Percentiles rank a stretch among this genome's conserved stretches.
Evolutionary conservation across 2,797 vertebrate species (phyloP).

Genomic region (Xenopus petersii): DNA sequence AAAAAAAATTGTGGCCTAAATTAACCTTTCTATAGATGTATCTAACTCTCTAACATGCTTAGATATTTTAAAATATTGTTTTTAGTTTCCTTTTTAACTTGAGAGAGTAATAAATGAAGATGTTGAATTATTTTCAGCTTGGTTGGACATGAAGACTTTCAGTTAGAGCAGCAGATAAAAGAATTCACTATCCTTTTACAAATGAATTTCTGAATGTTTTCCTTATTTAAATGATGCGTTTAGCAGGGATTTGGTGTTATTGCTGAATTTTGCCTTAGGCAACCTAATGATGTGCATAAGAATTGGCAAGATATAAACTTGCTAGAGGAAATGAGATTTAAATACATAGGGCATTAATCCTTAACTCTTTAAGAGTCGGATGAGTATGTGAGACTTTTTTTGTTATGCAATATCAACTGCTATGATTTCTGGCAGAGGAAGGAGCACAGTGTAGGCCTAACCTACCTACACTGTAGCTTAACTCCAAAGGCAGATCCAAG

Average conservation of each 20-base stretch:
- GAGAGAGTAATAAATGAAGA: neutral
- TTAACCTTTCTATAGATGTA: no score
- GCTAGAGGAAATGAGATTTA: conserved; percentile 48
- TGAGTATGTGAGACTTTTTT: no score
- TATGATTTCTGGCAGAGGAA: no score
- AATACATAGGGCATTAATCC: conserved; percentile 26
- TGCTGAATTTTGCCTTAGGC: conserved; percentile 23
- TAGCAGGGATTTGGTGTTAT: conserved; percentile 33
- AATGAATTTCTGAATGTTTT: conserved; percentile 28
- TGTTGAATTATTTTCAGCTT: conserved; percentile 13
- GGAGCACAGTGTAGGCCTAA: no score
- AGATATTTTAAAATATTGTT: no score
- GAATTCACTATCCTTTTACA: neutral
- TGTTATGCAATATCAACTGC: no score
- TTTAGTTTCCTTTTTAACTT: neutral
- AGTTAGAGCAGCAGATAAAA: conserved; percentile 1
- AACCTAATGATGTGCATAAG: conserved; percentile 31
- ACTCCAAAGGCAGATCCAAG: no score
- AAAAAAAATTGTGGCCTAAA: no score
- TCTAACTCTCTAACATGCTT: no score
- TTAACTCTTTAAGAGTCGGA: neutral
- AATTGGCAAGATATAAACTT: conserved; percentile 33
- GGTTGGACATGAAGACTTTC: neutral
- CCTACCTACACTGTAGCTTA: no score
- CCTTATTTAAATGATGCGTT: conserved; percentile 33